Evolutionary conservation across 2,888 invertebrate genomes (phyloP), one percentile per base, ranked within the genome.

Genomic region (Sclerodermus sp.): DNA sequence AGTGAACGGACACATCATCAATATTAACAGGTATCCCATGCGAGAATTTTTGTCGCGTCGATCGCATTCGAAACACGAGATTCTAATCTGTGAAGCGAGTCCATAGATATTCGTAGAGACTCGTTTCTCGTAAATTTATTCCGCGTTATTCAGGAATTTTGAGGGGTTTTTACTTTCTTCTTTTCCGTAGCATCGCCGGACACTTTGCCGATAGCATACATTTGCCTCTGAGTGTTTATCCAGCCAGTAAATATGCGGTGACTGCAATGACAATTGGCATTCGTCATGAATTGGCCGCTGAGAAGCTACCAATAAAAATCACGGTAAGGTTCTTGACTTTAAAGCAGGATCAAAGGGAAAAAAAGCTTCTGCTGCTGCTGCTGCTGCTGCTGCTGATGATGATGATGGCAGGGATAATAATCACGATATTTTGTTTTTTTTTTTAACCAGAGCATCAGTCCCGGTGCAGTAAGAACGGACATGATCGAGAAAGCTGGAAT

Each of bases 1-100:
- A 1, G 73, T 78, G 1, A 80, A 81, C 38, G 86, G 85, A 0
- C 85, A 87, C 57, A 82, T 87, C 53, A 79, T 87, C 45, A 80
- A 85, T 45, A 79, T 87, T 47, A 85, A 83, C 71, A 87, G 85
- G 85, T 84, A 63, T 39, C n/a, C n/a, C n/a, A n/a, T n/a, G n/a
- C n/a, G n/a, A n/a, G n/a, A 37, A 30, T 18, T 18, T 1, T 32
- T 18, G 14, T 1, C n/a, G n/a, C n/a, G n/a, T n/a, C n/a, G n/a
- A n/a, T n/a, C n/a, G n/a, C n/a, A n/a, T n/a, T n/a, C n/a, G n/a
- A n/a, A n/a, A n/a, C n/a, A n/a, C n/a, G n/a, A n/a, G n/a, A n/a
- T n/a, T n/a, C n/a, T n/a, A n/a, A n/a, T n/a, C n/a, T n/a, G n/a
- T n/a, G n/a, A n/a, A n/a, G n/a, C n/a, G n/a, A n/a, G n/a, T n/a